These are phyloP conservation scores for Noctuana brunneofusca DNA, from an alignment of 2,888 invertebrate genomes.

Conservation along the genomic window DNA sequence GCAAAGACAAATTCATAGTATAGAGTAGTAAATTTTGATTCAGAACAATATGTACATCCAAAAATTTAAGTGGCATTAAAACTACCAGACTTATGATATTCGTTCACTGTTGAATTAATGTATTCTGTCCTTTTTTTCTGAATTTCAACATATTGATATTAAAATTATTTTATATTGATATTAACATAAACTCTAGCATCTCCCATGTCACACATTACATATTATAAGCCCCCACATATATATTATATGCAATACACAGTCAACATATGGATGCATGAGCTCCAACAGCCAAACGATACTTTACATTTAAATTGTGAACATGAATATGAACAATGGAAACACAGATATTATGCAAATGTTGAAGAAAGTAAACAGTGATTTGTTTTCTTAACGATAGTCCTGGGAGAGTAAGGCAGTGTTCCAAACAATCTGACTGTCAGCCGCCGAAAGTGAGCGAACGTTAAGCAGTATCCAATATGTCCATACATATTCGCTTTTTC, in stretches of 20 bases:
- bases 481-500: too few relatives aligned
- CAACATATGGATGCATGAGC: conserved; percentile 24
- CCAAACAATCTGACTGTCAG: too few relatives aligned
- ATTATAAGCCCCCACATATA: conserved; percentile 16
- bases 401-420: not conserved
- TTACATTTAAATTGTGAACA: conserved; percentile 13
- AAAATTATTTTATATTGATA: not conserved
- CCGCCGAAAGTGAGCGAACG: too few relatives aligned
- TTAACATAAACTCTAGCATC: not conserved
- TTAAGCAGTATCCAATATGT: too few relatives aligned
- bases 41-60: too few relatives aligned
- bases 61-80: too few relatives aligned
- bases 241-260: conserved; percentile 11
- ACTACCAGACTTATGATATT: too few relatives aligned
- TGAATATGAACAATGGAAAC: conserved; percentile 17
- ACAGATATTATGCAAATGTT: conserved; percentile 14
- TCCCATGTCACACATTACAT: conserved; percentile 17
- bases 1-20: not conserved
- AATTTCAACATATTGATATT: too few relatives aligned
- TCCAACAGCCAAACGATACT: conserved; percentile 15
- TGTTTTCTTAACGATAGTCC: not conserved
- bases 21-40: too few relatives aligned
- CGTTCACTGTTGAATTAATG: too few relatives aligned
- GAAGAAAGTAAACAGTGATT: not conserved
- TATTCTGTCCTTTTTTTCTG: too few relatives aligned